Evolutionary conservation across 2,888 invertebrate species (phyloP).

Genomic region (Meiosimyza decipiens): DNA sequence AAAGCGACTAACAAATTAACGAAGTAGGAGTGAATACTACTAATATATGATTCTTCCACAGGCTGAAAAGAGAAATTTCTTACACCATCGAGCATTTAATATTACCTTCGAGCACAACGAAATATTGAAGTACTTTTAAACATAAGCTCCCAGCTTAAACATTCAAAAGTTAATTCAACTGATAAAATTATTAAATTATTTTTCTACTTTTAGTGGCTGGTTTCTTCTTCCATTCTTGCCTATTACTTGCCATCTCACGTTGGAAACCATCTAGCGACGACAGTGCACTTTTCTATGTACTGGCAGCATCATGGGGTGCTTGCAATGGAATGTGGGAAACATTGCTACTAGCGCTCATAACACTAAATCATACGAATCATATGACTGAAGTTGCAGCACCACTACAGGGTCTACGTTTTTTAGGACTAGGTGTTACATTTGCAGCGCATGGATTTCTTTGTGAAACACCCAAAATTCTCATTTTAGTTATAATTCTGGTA

Average conservation of each 20-base stretch:
- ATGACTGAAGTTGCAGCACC: conserved; percentile 66
- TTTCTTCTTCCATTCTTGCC: conserved; percentile 82
- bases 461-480: conserved; percentile 65
- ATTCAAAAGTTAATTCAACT: no score
- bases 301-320: conserved; percentile 88
- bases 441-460: conserved; percentile 74
- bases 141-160: no score
- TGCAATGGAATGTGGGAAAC: conserved; percentile 90
- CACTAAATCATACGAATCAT: conserved; percentile 65
- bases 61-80: no score
- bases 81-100: no score
- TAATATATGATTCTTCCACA: no score
- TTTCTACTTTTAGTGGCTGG: conserved; percentile 74
- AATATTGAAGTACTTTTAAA: no score
- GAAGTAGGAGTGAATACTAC: no score
- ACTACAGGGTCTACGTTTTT: conserved; percentile 71
- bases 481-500: conserved; percentile 63
- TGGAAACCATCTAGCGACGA: conserved; percentile 87
- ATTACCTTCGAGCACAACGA: no score
- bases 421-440: conserved; percentile 75
- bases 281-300: conserved; percentile 83
- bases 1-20: no score
- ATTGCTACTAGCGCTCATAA: conserved; percentile 67
- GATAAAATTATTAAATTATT: background rate
- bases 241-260: conserved; percentile 78